Evolutionary conservation across 1,140 invertebrate species (phyloP).

Genomic region (Brachionus rotundiformis): DNA sequence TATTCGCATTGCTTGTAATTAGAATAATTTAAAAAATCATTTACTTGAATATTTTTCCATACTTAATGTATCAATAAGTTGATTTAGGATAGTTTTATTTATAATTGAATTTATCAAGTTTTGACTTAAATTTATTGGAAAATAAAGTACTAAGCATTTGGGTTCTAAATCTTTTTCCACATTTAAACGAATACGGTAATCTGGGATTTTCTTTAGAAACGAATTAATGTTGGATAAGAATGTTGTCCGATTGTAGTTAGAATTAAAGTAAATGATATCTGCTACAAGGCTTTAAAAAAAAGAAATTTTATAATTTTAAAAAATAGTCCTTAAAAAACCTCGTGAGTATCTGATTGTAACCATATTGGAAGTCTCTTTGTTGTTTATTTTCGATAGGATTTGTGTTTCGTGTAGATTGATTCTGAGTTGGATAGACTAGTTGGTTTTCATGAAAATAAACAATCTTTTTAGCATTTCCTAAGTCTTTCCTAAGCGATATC

Average conservation of each 20-base stretch:
- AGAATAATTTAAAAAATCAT: background rate
- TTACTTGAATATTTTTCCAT: conserved; percentile 38
- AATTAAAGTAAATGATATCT: conserved; percentile 75
- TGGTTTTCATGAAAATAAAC: conserved; percentile 81
- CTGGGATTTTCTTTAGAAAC: conserved; percentile 72
- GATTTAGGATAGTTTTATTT: conserved; percentile 29
- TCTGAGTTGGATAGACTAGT: conserved; percentile 72
- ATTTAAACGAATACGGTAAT: conserved; percentile 67
- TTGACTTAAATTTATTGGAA: conserved; percentile 67
- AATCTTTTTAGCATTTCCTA: conserved; percentile 69
- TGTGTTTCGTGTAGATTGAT: conserved; percentile 56
- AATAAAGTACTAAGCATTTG: conserved; percentile 72
- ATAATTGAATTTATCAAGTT: conserved; percentile 7
- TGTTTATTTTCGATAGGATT: conserved; percentile 60
- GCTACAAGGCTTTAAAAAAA: conserved; percentile 73
- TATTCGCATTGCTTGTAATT: background rate
- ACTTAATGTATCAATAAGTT: background rate
- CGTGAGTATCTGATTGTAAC: conserved; percentile 75
- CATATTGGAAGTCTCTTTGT: conserved; percentile 75
- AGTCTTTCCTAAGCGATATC: conserved; percentile 70
- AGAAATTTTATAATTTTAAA: conserved; percentile 56
- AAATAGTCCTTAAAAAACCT: conserved; percentile 25
- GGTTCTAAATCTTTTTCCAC: conserved; percentile 65
- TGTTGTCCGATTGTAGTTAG: conserved; percentile 71
- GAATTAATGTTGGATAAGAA: conserved; percentile 70